These are phyloP conservation scores for Pteropus alecto DNA, from an alignment of 2,113 vertebrate genomes.

Conservation along the genomic window DNA sequence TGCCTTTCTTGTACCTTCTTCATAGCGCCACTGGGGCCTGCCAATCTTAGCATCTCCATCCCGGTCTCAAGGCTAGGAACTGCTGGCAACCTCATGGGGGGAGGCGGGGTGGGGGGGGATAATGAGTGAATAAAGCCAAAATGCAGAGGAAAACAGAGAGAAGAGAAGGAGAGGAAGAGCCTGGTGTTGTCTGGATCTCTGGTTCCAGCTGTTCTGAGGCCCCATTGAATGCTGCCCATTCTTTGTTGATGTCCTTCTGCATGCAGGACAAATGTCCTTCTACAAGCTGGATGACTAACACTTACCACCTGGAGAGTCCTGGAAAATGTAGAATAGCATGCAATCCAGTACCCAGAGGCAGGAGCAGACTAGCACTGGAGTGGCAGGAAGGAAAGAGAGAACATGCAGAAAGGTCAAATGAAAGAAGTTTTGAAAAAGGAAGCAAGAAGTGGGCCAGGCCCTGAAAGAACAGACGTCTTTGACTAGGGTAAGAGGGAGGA, in stretches of 20 bases:
- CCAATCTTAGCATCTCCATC: not conserved
- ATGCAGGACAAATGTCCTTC: not conserved
- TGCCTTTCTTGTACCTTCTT: not conserved
- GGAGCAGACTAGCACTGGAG: not conserved
- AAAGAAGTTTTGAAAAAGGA: not conserved
- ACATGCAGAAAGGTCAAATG: not conserved
- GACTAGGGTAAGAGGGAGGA: not conserved
- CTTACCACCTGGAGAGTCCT: not conserved
- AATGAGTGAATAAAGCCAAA: not conserved
- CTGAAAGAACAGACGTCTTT: not conserved
- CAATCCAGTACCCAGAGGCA: not conserved
- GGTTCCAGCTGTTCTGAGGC: not conserved
- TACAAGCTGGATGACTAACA: not conserved
- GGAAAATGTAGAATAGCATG: not conserved
- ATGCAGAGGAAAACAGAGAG: not conserved
- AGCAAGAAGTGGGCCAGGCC: not conserved
- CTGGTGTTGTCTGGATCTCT: not conserved
- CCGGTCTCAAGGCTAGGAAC: not conserved
- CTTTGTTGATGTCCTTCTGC: not conserved
- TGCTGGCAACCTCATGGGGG: not conserved
- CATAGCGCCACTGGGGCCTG: not conserved
- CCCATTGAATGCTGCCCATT: not conserved
- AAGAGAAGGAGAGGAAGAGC: not conserved
- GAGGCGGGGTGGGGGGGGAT: not conserved
- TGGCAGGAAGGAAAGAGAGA: not conserved